Percentiles rank a stretch among this genome's conserved stretches.
Conservation (phyloP, 2,113 vertebrate genomes). For the Chloropsis cyanopogon region DNA sequence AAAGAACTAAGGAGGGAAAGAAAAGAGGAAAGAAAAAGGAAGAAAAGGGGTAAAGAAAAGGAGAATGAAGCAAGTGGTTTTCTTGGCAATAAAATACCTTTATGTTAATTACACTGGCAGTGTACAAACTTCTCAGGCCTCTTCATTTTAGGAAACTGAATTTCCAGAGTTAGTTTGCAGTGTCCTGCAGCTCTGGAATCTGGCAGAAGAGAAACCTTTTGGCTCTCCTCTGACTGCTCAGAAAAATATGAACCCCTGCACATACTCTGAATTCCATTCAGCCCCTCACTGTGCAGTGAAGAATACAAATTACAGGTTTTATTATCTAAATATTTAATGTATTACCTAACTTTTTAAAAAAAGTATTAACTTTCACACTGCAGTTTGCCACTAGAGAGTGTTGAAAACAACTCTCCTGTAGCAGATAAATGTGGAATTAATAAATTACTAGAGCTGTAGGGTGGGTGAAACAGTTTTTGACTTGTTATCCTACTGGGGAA, state of each 20-base stretch:
- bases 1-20: not conserved
- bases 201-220: not conserved
- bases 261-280: not conserved
- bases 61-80: rapidly evolving
- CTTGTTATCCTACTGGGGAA: not conserved
- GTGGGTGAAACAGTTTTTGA: not conserved
- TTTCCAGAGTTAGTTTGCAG: not conserved
- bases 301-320: not conserved
- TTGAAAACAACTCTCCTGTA: not conserved
- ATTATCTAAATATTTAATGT: not conserved
- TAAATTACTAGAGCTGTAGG: not conserved
- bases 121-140: not conserved
- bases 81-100: not conserved
- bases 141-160: not conserved
- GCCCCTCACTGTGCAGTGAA: not conserved
- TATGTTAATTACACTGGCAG: not conserved
- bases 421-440: not conserved
- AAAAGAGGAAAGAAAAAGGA: too few relatives aligned
- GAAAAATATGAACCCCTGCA: not conserved
- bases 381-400: not conserved
- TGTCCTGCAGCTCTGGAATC: not conserved
- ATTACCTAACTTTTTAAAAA: not conserved
- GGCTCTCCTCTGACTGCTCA: not conserved
- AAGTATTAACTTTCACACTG: not conserved
- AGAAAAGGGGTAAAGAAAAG: not conserved